Percentiles rank a stretch among this genome's conserved stretches.
Conservation (phyloP, 2,797 vertebrate species). For the Loriculus beryllinus region DNA sequence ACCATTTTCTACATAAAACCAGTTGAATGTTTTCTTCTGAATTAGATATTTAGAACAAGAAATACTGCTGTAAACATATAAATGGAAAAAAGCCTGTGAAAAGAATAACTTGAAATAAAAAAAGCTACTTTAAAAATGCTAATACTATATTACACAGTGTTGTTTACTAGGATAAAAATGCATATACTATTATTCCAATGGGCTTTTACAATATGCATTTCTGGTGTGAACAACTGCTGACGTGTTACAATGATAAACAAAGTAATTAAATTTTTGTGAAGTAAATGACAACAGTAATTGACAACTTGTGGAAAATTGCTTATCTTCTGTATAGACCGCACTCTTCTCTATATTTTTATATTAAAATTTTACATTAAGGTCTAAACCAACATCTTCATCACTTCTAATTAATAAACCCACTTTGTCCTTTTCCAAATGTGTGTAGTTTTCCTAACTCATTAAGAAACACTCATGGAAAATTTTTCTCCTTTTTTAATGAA, state of each 20-base stretch:
- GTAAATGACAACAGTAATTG: background rate
- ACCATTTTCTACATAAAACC: background rate
- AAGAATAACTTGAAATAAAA: background rate
- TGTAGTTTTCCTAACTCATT: background rate
- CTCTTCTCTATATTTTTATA: background rate
- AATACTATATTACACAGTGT: background rate
- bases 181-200: background rate
- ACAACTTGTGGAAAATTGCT: background rate
- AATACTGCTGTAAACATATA: background rate
- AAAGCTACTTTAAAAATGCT: background rate
- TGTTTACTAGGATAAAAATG: background rate
- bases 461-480: background rate
- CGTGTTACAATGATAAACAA: background rate
- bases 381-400: background rate
- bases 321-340: background rate
- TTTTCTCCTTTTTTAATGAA: background rate
- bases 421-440: background rate
- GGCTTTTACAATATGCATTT: background rate
- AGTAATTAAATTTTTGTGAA: background rate
- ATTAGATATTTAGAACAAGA: background rate
- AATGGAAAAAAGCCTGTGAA: background rate
- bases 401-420: background rate
- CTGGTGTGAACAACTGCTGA: background rate
- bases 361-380: background rate
- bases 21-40: background rate